A percentile compares a stretch with the other conserved stretches of the same genome.
phyloP scores from a whole-genome alignment of 1,140 invertebrate species.

The Listronotus oregonensis region DNA sequence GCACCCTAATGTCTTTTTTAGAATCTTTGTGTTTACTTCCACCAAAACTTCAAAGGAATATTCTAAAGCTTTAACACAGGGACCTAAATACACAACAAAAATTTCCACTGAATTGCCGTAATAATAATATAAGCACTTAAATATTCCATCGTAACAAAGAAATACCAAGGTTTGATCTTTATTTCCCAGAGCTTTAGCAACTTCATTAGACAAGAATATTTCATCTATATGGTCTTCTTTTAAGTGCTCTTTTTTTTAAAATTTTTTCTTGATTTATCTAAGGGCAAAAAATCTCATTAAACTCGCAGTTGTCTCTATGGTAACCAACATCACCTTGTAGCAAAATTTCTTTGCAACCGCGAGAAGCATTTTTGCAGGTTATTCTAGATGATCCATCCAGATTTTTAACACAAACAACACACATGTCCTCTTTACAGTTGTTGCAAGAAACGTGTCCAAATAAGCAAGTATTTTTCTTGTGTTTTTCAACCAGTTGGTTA shows the following conservation, averaged over 20 bases:
- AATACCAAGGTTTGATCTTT: slow-evolving; percentile 34
- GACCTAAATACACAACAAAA: slow-evolving; percentile 37
- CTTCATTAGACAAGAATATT: slow-evolving; percentile 21
- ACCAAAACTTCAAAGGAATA: slow-evolving; percentile 30
- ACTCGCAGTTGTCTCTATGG: slow-evolving; percentile 42
- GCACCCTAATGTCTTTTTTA: slow-evolving; percentile 25
- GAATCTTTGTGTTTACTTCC: not conserved
- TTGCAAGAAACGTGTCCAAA: slow-evolving; percentile 39
- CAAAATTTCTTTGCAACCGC: slow-evolving; percentile 36
- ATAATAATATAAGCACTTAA: slow-evolving; percentile 37
- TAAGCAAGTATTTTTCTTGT: slow-evolving; percentile 32
- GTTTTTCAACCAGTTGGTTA: slow-evolving; percentile 13
- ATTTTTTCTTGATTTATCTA: slow-evolving; percentile 18
- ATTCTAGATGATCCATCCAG: slow-evolving; percentile 29
- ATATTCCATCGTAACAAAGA: slow-evolving; percentile 35
- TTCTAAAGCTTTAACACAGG: slow-evolving; percentile 29
- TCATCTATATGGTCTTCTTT: slow-evolving; percentile 21
- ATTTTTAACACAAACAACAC: slow-evolving; percentile 32
- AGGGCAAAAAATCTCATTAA: slow-evolving; percentile 39
- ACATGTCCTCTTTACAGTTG: slow-evolving; percentile 37
- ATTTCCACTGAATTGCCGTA: slow-evolving; percentile 32
- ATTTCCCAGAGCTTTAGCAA: slow-evolving; percentile 19
- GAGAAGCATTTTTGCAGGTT: slow-evolving; percentile 40
- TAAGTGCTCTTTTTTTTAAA: slow-evolving; percentile 27
- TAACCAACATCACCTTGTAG: slow-evolving; percentile 15